Percentiles rank a stretch among this genome's conserved stretches.
phyloP scores from a whole-genome alignment of 2,888 invertebrate species.

The Apeira syringaria region DNA sequence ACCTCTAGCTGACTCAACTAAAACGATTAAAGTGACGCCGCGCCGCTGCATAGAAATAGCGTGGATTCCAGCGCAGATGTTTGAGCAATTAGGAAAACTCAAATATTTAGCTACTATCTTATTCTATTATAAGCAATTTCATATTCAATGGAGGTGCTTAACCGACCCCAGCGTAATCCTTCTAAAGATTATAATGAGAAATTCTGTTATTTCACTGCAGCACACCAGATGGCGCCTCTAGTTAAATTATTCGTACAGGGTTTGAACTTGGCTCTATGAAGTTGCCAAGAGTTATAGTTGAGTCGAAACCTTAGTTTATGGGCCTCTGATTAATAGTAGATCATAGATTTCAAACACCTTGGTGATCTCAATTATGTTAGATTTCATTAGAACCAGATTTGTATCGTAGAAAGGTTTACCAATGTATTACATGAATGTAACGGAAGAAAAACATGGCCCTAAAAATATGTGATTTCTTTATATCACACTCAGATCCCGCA shows the following conservation, averaged over 20 bases:
- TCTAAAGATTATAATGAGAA: conserved; percentile 51
- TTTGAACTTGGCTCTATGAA: conserved; percentile 31
- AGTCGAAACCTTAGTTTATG: conserved; percentile 33
- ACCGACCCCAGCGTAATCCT: conserved; percentile 40
- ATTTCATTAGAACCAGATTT: not conserved
- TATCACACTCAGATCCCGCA: too few relatives aligned
- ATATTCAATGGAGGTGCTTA: conserved; percentile 40
- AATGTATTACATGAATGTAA: too few relatives aligned
- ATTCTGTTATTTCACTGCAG: conserved; percentile 42
- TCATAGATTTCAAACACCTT: too few relatives aligned
- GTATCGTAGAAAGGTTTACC: too few relatives aligned
- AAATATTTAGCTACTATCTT: conserved; percentile 43
- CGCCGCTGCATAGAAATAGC: conserved; percentile 2
- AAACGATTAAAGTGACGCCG: not conserved
- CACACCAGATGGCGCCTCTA: conserved; percentile 31
- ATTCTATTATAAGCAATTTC: conserved; percentile 46
- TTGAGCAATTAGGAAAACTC: conserved; percentile 24
- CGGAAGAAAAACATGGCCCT: too few relatives aligned
- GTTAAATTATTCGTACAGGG: conserved; percentile 45
- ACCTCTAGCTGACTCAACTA: too few relatives aligned
- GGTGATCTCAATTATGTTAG: too few relatives aligned
- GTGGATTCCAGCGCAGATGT: conserved; percentile 6
- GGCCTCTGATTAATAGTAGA: conserved; percentile 17
- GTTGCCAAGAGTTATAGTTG: conserved; percentile 33
- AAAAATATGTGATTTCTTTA: too few relatives aligned